Conservation (phyloP, 1,140 invertebrate genomes). For the Bombyx mandarina region DNA sequence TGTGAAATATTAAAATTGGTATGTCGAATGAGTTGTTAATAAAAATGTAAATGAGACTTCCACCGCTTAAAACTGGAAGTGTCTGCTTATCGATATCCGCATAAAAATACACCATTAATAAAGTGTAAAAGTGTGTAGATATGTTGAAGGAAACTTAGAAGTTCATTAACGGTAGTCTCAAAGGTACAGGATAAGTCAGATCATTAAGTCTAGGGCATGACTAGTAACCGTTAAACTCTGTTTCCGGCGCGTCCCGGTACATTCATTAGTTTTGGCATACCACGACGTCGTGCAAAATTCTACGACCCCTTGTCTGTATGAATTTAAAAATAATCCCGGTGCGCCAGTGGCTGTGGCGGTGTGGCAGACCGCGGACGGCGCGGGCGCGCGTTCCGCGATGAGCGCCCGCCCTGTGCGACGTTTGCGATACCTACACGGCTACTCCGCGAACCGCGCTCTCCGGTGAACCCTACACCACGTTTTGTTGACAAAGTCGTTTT, state of each 20-base stretch:
- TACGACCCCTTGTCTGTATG: constrained; percentile 66
- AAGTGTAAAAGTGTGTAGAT: too few species aligned
- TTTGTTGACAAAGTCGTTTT: neutral
- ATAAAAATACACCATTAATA: too few species aligned
- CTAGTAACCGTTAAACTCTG: constrained; percentile 21
- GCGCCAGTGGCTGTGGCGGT: constrained; percentile 62
- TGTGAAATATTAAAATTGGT: too few species aligned
- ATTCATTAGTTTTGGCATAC: constrained; percentile 53
- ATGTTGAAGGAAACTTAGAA: too few species aligned
- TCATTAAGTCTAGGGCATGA: constrained; percentile 8
- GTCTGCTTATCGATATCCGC: too few species aligned
- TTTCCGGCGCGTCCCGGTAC: constrained; percentile 53
- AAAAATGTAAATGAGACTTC: too few species aligned
- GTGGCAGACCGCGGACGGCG: constrained; percentile 62
- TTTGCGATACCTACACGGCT: constrained; percentile 12
- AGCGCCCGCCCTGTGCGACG: constrained; percentile 27
- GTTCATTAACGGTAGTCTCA: too few species aligned
- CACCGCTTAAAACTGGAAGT: too few species aligned
- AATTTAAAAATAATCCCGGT: constrained; percentile 69
- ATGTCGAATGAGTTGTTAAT: too few species aligned
- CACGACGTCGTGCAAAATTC: constrained; percentile 57
- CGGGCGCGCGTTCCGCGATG: constrained; percentile 50
- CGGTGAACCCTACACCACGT: neutral
- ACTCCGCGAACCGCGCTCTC: constrained; percentile 11
- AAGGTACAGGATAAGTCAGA: too few species aligned